A percentile compares a stretch with the other conserved stretches of the same genome.
Conservation (phyloP, 2,888 invertebrate species). For the Rhimphoctona megacephalus region DNA sequence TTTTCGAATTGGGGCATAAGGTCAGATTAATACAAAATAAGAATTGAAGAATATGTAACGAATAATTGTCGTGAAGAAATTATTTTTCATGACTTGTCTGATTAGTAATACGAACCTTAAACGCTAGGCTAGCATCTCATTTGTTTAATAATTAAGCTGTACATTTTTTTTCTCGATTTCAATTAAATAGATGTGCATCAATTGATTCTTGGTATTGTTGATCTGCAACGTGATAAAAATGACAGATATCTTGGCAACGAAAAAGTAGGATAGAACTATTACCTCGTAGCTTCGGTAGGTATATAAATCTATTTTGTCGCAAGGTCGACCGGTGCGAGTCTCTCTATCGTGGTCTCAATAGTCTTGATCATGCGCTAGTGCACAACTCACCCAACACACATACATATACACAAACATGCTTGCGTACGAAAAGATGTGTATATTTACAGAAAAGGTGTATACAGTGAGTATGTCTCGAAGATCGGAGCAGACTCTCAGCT, state of each 20-base stretch:
- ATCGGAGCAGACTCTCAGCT: slow-evolving; percentile 61
- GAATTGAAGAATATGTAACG: neutral
- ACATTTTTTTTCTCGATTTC: neutral
- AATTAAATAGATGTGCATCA: neutral
- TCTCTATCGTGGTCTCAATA: slow-evolving; percentile 60
- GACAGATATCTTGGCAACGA: slow-evolving; percentile 10
- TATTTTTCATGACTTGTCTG: neutral
- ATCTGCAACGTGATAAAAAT: neutral
- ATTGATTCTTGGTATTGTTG: neutral
- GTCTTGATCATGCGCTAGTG: slow-evolving; percentile 45
- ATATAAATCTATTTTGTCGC: slow-evolving; percentile 67
- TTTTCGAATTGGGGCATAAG: neutral
- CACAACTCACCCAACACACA: slow-evolving; percentile 9
- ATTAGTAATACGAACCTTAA: neutral
- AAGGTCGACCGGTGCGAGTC: slow-evolving; percentile 71
- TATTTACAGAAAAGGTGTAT: slow-evolving; percentile 22
- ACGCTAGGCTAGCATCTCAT: neutral
- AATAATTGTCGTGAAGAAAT: neutral
- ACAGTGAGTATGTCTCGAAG: slow-evolving; percentile 37
- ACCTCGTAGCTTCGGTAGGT: slow-evolving; percentile 37
- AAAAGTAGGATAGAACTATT: slow-evolving; percentile 57
- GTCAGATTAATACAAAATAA: neutral
- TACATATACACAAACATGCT: neutral
- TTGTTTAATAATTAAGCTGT: neutral
- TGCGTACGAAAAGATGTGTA: neutral